Evolutionary conservation across 1,140 invertebrate genomes (phyloP).

Genomic region (Drosophila leontia): DNA sequence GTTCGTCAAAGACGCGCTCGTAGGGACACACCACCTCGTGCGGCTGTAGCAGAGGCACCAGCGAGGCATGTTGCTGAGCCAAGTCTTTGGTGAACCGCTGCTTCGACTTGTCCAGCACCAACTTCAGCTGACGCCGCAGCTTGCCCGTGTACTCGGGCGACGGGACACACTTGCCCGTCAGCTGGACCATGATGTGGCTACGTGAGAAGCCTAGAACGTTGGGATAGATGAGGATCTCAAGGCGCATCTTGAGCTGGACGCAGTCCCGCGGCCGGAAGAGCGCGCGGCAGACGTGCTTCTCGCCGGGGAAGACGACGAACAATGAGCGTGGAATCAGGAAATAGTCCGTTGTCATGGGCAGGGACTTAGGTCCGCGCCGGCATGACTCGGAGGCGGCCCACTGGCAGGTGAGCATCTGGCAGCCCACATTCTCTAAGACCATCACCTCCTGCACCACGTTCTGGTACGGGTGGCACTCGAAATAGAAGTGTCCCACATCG

Average conservation of each 20-base stretch:
- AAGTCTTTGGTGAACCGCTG: conserved; percentile 22
- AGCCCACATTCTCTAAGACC: conserved; percentile 67
- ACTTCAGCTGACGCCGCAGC: background rate
- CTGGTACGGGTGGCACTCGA: conserved; percentile 64
- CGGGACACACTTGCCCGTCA: conserved; percentile 54
- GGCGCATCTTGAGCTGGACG: conserved; percentile 19
- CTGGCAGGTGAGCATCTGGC: conserved; percentile 41
- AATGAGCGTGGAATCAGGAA: conserved; percentile 40
- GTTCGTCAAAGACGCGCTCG: conserved; percentile 64
- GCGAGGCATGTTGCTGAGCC: conserved; percentile 10
- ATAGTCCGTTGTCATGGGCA: background rate
- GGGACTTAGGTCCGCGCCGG: background rate
- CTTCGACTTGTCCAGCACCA: conserved; percentile 43
- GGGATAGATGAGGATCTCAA: conserved; percentile 55
- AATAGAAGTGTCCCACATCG: conserved; percentile 16
- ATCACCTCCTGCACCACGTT: conserved; percentile 39
- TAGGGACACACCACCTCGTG: conserved; percentile 61
- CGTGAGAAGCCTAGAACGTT: conserved; percentile 29
- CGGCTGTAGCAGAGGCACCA: conserved; percentile 34
- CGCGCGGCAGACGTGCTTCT: conserved; percentile 30
- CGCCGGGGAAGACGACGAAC: conserved; percentile 56
- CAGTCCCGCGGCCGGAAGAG: conserved; percentile 51
- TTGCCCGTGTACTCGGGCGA: conserved; percentile 39
- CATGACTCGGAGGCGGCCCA: conserved; percentile 21
- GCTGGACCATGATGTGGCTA: background rate